These are phyloP conservation scores for Eledone cirrhosa DNA, from an alignment of 2,888 invertebrate species.

Conservation along the genomic window DNA sequence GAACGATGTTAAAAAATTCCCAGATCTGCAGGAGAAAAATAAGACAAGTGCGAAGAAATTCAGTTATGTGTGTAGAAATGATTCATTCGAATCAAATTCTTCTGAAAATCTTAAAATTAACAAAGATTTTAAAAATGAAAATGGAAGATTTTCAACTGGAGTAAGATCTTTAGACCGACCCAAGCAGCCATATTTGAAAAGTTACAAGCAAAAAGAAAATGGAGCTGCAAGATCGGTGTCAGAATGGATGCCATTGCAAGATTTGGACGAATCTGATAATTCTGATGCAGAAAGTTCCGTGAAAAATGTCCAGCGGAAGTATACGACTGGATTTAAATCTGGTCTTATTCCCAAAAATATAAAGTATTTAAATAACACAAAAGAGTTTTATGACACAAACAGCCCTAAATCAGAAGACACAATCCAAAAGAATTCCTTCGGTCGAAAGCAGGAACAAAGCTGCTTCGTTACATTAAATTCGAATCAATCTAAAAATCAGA, in stretches of 20 bases:
- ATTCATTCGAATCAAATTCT: constrained; percentile 13
- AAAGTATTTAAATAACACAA: no score
- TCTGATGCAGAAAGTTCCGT: constrained; percentile 40
- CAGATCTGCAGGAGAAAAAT: not conserved
- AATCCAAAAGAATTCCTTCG: no score
- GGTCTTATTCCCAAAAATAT: constrained; percentile 43
- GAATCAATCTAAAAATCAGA: no score
- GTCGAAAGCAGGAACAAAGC: no score
- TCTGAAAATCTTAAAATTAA: not conserved
- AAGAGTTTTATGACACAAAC: no score
- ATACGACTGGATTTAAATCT: constrained; percentile 50
- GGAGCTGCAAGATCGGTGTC: constrained; percentile 33
- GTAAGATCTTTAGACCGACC: not conserved
- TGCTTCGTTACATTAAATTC: no score
- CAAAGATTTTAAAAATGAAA: not conserved
- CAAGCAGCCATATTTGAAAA: constrained; percentile 17
- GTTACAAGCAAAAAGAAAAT: not conserved
- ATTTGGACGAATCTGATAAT: constrained; percentile 55
- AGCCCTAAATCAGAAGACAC: no score
- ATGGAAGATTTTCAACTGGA: not conserved
- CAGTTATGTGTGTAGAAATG: not conserved
- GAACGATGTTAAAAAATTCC: not conserved
- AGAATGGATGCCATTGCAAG: constrained; percentile 58
- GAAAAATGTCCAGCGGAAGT: not conserved
- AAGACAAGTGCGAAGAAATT: not conserved